Percentiles rank a stretch among this genome's conserved stretches.
phyloP scores from a whole-genome alignment of 2,797 vertebrate species.

The Leuciscus waleckii region DNA sequence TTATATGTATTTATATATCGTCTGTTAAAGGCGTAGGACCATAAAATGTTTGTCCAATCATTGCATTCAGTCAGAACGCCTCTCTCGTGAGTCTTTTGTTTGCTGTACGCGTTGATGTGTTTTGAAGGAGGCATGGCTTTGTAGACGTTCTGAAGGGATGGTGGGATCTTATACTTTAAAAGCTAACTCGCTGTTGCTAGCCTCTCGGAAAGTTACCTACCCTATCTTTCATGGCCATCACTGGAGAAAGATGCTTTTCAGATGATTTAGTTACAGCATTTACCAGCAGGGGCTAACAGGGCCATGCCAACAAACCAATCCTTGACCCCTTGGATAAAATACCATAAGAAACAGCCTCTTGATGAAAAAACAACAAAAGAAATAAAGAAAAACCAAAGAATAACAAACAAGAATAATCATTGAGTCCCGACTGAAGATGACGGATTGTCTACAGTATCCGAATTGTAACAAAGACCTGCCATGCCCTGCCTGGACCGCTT shows the following conservation, averaged over 20 bases:
- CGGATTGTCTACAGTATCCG: conserved; percentile 33
- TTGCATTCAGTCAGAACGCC: too few species aligned
- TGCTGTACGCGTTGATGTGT: too few species aligned
- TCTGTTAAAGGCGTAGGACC: too few species aligned
- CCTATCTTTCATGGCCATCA: background rate
- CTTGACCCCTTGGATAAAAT: background rate
- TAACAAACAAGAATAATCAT: conserved; percentile 34
- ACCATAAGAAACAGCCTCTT: background rate
- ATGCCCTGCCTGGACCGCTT: conserved; percentile 51
- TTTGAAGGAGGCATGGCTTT: too few species aligned
- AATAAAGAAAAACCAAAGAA: conserved; percentile 17
- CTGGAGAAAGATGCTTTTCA: background rate
- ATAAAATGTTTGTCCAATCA: too few species aligned
- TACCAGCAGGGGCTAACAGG: background rate
- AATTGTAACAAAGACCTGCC: conserved; percentile 62
- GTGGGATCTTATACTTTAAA: too few species aligned
- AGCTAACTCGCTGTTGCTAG: too few species aligned
- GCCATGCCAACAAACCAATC: background rate
- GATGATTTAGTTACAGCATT: background rate
- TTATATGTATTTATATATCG: too few species aligned
- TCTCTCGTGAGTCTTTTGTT: too few species aligned
- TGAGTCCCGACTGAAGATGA: conserved; percentile 11
- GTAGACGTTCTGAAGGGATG: too few species aligned
- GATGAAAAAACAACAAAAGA: conserved; percentile 21
- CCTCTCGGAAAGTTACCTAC: too few species aligned